Base-by-base conservation (phyloP, 2,797 vertebrate genomes). In the Florisuga fusca region DNA sequence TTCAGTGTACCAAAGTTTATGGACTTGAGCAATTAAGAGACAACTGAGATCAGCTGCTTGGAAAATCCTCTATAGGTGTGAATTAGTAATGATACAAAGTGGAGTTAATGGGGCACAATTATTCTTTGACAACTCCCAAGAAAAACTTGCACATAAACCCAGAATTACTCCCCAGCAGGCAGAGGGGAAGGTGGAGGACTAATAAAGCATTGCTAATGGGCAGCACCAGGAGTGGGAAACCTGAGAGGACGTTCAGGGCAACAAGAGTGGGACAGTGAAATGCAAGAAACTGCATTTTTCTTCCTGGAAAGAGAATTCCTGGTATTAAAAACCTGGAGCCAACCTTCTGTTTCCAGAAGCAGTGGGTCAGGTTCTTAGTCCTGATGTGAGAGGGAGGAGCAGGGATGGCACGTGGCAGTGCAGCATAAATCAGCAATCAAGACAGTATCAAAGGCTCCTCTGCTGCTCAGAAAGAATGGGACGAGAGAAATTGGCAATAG, bases 21-120 rank as follows among this genome's bases (percentile, higher is more conserved):
- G 87, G 84, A 75, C 69, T 81, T 20, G 16, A 59, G 94, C 80
- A 93, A 90, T 95, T 94, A 95, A 77, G 80, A 80, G 71, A 93
- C 71, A 79, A 73, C 75, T 0, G 23, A 87, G 64, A 84, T 62
- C 87, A 36, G 79, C 23, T 61, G 85, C 81, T 51, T 82, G 84
- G 80, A 73, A 93, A 93, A 90, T 45, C 14, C 78, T 59, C 82
- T 48, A 10, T 0, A 89, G 89, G 94, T 94, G 94, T 91, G 87
- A 93, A 58, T 87, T 85, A 54, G 71, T 25, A 85, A 92, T 15
- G 71, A 91, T 57, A 61, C 46, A 20, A 81, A 51, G 67, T 17
- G 25, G n/a, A 86, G 45, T 71, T 93, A 76, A 87, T 71, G 89
- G 50, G 58, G 18, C 18, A 6, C 31, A 64, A 93, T 91, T 72